Evolutionary conservation across 2,113 vertebrate species (phyloP).

Genomic region (Chamaetylas fuelleborni): DNA sequence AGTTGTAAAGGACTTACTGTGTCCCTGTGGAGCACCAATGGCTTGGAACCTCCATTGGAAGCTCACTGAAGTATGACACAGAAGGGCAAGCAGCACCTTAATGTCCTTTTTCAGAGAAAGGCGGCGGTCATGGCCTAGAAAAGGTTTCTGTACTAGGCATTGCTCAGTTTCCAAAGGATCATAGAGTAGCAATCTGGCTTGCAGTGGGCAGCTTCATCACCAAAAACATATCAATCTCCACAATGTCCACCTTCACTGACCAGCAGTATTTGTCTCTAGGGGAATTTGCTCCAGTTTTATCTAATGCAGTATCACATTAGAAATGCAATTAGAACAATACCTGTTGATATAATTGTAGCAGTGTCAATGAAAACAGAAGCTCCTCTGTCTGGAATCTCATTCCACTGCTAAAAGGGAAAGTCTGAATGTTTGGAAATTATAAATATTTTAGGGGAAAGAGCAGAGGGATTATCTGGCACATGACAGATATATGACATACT

Average conservation of each 20-base stretch:
- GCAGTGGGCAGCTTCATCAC: neutral
- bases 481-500: neutral
- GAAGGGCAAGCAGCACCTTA: neutral
- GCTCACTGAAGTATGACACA: neutral
- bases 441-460: slow-evolving; percentile 19
- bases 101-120: neutral
- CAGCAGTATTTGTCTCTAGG: neutral
- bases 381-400: neutral
- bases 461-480: neutral
- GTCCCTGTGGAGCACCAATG: neutral
- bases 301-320: neutral
- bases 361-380: neutral
- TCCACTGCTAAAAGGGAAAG: neutral
- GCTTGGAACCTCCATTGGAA: neutral
- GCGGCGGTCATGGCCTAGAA: neutral
- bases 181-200: neutral
- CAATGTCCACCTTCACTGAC: neutral
- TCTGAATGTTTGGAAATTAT: neutral
- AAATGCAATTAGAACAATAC: slow-evolving; percentile 17
- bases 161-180: neutral
- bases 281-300: neutral
- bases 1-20: neutral
- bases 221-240: neutral
- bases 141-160: neutral
- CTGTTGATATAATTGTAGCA: slow-evolving; percentile 19